Percentiles rank a stretch among this genome's conserved stretches.
Evolutionary conservation across 2,888 invertebrate species (phyloP).

Genomic region (Brachyptera risi): DNA sequence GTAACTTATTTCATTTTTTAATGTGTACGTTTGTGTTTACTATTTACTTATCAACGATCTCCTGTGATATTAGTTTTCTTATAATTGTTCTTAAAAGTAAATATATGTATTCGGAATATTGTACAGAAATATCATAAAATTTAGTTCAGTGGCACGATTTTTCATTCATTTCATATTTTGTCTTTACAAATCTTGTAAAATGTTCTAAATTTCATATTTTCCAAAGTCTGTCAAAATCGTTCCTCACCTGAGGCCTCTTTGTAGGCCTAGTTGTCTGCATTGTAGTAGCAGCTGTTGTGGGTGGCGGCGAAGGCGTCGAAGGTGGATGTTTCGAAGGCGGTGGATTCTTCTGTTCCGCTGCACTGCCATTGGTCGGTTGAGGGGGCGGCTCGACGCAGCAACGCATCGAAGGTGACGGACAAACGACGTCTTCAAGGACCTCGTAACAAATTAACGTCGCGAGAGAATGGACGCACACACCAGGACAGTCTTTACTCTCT

Average conservation of each 20-base stretch:
- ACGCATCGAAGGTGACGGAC: conserved; percentile 76
- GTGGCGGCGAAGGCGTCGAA: conserved; percentile 34
- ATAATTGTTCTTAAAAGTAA: too few relatives aligned
- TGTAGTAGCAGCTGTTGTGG: conserved; percentile 35
- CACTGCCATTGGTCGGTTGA: conserved; percentile 49
- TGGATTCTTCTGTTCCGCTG: conserved; percentile 25
- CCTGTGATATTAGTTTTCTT: too few relatives aligned
- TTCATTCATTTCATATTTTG: too few relatives aligned
- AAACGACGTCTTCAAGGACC: conserved; percentile 75
- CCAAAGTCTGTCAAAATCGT: too few relatives aligned
- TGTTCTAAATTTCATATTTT: too few relatives aligned
- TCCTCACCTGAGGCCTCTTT: conserved; percentile 25
- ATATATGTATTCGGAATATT: too few relatives aligned
- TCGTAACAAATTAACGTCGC: conserved; percentile 83
- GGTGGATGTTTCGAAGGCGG: conserved; percentile 33
- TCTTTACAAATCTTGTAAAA: too few relatives aligned
- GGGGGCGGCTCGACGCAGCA: conserved; percentile 73
- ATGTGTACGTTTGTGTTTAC: too few relatives aligned
- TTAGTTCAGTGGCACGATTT: too few relatives aligned
- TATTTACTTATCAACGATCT: too few relatives aligned
- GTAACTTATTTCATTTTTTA: too few relatives aligned
- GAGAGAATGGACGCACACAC: conserved; percentile 80
- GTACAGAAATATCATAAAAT: too few relatives aligned
- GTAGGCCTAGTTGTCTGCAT: conserved; percentile 36
- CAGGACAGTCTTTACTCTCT: conserved; percentile 82